A percentile compares a stretch with the other conserved stretches of the same genome.
Conservation (phyloP, 2,113 vertebrate species). For the Athene cunicularia region DNA sequence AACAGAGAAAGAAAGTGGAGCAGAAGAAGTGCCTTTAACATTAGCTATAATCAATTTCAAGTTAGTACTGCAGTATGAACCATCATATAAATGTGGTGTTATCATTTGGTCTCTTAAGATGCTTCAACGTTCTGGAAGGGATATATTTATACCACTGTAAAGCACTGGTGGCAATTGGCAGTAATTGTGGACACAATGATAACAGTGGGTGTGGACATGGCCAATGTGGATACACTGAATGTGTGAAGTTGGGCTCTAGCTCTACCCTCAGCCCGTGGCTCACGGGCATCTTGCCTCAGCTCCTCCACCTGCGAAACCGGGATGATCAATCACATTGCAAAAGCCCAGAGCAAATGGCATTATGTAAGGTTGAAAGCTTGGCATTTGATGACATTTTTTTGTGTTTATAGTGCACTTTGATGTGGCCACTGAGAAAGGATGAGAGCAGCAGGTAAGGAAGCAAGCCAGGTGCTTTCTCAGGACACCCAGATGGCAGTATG, state of each 20-base stretch:
- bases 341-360: neutral
- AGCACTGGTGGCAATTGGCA: neutral
- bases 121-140: neutral
- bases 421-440: neutral
- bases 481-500: neutral
- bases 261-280: neutral
- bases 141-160: neutral
- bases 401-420: neutral
- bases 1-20: neutral
- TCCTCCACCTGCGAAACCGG: neutral
- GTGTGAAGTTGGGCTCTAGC: neutral
- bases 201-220: neutral
- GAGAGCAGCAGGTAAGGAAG: neutral
- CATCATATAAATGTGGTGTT: neutral
- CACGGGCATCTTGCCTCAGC: rapidly evolving
- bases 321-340: neutral
- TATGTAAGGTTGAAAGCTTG: neutral
- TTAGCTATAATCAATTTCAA: neutral
- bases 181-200: neutral
- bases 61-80: neutral
- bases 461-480: neutral
- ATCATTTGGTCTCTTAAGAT: neutral
- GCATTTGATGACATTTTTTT: neutral
- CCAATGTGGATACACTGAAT: neutral
- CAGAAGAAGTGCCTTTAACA: neutral